These are phyloP conservation scores for Callionymus lyra DNA, from an alignment of 2,113 vertebrate species.

Conservation along the genomic window DNA sequence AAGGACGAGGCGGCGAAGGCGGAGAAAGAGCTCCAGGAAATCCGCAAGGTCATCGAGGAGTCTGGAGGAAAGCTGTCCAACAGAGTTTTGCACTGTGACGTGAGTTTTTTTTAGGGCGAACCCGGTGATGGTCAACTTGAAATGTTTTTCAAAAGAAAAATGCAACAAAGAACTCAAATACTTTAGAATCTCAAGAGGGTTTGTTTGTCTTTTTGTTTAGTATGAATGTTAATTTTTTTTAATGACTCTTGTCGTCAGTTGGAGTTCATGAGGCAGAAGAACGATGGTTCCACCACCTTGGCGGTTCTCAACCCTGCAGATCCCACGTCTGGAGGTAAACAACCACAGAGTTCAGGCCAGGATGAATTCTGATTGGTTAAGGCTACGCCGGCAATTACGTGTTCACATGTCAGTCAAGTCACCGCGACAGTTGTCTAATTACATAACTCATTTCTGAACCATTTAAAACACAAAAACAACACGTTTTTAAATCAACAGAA, in stretches of 20 bases:
- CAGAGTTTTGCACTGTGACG: constrained; percentile 77
- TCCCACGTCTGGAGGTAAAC: constrained; percentile 74
- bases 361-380: no score
- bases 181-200: no score
- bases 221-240: not conserved
- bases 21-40: constrained; percentile 85
- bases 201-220: not conserved
- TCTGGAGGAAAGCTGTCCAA: constrained; percentile 87
- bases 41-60: constrained; percentile 81
- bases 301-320: constrained; percentile 86
- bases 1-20: constrained; percentile 77
- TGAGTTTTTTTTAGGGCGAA: constrained; percentile 36
- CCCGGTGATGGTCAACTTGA: no score
- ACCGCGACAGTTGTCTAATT: no score
- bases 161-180: no score
- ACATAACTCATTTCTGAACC: no score
- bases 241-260: constrained; percentile 60
- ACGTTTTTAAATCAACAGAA: no score
- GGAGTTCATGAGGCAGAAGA: constrained; percentile 82
- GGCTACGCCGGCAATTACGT: no score
- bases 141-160: no score
- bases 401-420: no score
- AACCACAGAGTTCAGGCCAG: no score
- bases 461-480: no score
- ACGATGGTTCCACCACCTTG: constrained; percentile 88